These are phyloP conservation scores for Drosophila lacertosa DNA, from an alignment of 1,140 invertebrate genomes.

Conservation along the genomic window DNA sequence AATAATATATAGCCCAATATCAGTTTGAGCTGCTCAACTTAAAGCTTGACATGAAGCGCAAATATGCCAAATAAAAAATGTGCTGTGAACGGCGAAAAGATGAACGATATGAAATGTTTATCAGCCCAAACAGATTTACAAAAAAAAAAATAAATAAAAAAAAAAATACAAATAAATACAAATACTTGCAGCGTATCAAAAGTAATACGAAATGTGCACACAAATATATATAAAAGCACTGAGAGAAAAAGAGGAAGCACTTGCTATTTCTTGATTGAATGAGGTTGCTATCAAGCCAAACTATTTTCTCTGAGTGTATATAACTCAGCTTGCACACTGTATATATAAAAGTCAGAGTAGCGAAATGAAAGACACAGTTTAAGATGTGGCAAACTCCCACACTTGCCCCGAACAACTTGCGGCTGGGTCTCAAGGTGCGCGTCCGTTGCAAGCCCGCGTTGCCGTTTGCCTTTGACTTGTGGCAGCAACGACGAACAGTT, in stretches of 20 bases:
- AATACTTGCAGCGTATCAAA: neutral
- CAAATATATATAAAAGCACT: neutral
- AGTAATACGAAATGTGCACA: slow-evolving; percentile 8
- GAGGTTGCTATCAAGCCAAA: too few species aligned
- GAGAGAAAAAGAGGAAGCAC: too few species aligned
- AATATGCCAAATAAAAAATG: slow-evolving; percentile 16
- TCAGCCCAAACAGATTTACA: neutral
- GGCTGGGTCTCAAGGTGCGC: neutral
- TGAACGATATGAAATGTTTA: slow-evolving; percentile 20
- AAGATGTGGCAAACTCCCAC: neutral
- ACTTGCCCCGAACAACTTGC: too few species aligned
- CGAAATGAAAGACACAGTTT: neutral
- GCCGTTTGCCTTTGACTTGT: slow-evolving; percentile 21
- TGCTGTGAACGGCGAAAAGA: neutral
- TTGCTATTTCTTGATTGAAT: too few species aligned
- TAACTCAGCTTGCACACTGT: too few species aligned
- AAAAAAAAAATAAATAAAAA: neutral
- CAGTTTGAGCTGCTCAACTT: neutral
- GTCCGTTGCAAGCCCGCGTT: neutral
- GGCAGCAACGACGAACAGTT: neutral
- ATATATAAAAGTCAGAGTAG: neutral
- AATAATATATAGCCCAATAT: too few species aligned
- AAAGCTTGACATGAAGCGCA: neutral
- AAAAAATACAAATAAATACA: slow-evolving; percentile 1
- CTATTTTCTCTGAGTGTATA: too few species aligned